These are phyloP conservation scores for Habropoda laboriosa DNA, from an alignment of 1,140 invertebrate genomes.

Conservation along the genomic window DNA sequence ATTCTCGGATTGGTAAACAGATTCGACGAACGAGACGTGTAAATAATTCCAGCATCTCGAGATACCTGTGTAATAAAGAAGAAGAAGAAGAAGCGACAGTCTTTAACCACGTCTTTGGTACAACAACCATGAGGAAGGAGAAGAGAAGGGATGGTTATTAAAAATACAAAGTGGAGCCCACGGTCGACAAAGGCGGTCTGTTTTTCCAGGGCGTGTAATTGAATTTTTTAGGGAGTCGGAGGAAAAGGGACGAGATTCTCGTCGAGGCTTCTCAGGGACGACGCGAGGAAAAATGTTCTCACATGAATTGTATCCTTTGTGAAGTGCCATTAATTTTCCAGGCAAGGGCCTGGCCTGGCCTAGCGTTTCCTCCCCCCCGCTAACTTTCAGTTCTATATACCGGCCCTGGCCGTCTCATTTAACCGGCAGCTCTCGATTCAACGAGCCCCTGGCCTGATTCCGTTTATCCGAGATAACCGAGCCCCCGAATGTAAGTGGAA, in stretches of 20 bases:
- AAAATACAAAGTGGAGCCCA: background rate
- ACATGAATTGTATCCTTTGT: constrained; percentile 32
- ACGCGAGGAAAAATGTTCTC: constrained; percentile 19
- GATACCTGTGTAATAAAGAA: no score
- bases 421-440: constrained; percentile 37
- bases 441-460: constrained; percentile 37
- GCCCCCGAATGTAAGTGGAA: constrained; percentile 31
- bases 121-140: no score
- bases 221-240: constrained; percentile 18
- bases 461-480: constrained; percentile 40
- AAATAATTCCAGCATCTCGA: background rate
- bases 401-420: constrained; percentile 27
- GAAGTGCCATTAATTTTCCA: constrained; percentile 38
- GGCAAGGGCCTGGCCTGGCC: background rate
- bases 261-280: background rate
- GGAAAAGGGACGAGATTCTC: background rate
- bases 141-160: background rate
- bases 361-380: no score
- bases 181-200: background rate
- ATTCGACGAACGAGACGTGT: no score
- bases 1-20: no score
- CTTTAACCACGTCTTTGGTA: background rate
- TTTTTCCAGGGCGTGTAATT: background rate
- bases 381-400: constrained; percentile 23
- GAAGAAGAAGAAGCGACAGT: no score